Evolutionary conservation across 1,140 invertebrate genomes (phyloP).

Genomic region (Calephelis nemesis): DNA sequence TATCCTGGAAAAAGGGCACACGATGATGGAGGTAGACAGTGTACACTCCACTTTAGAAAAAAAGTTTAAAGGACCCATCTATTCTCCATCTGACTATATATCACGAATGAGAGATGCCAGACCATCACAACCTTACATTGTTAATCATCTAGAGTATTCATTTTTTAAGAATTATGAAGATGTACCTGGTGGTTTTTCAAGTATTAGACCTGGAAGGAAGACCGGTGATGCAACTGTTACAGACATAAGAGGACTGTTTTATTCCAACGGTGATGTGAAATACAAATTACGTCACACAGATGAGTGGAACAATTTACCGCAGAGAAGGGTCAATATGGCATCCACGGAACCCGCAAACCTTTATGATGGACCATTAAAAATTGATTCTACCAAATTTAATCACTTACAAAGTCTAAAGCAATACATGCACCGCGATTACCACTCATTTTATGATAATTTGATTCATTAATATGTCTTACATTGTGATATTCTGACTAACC

Average conservation of each 20-base stretch:
- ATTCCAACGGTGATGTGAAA: not conserved
- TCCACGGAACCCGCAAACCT: not conserved
- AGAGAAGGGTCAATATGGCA: not conserved
- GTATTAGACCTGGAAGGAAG: not conserved
- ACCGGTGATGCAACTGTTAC: not conserved
- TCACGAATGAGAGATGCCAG: not conserved
- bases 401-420: not conserved
- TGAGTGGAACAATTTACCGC: constrained; percentile 3
- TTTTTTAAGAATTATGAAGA: constrained; percentile 1
- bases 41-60: too few relatives aligned
- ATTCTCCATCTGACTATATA: too few relatives aligned
- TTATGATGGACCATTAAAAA: constrained; percentile 13
- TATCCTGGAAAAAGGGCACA: too few relatives aligned
- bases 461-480: too few relatives aligned
- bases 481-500: too few relatives aligned
- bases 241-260: constrained; percentile 10
- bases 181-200: not conserved
- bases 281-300: constrained; percentile 12
- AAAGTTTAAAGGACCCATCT: too few relatives aligned
- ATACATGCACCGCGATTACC: constrained; percentile 13
- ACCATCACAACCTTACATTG: not conserved
- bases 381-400: constrained; percentile 3
- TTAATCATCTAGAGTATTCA: not conserved
- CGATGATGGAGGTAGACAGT: too few relatives aligned
- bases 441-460: constrained; percentile 10